Base-by-base conservation (phyloP, 2,113 vertebrate species). In the Anarrhichthys ocellatus region DNA sequence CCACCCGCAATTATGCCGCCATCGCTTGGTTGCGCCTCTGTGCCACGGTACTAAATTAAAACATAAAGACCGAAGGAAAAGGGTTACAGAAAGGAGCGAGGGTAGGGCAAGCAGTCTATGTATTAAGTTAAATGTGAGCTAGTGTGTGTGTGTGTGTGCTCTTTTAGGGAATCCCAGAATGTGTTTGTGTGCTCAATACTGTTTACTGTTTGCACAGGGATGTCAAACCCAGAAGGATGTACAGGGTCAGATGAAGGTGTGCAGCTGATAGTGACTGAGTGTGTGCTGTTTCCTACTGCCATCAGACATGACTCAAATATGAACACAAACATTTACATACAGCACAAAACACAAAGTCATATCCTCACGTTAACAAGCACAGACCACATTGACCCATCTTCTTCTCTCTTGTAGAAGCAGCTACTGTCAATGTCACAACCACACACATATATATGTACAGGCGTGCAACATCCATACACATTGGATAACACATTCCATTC, bases 1-100 rank as follows among this genome's bases (percentile, higher is more conserved):
- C 76, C 66, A 50, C 40, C 75, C 56, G 54, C 87, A 81, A 90
- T 89, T 84, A 86, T 80, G 70, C 66, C 58, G 65, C 62, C 6
- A 8, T 40, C 14, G 24, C 82, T 84, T 84, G 40, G 80, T 86
- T 71, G 52, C 4, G 11, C 81, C 76, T 80, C 71, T 54, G 73
- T 6, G 74, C 61, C 42, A 11, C 24, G 42, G 65, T 46, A 20
- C 75, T 70, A 81, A 86, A 90, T 89, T 68, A 82, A 85, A 82
- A 69, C 34, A 76, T 77, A 64, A 84, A 73, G 54, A 80, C 32
- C 27, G 9, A 44, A 58, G 76, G 46, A 46, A n/a, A 67, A 61
- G 22, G 56, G 77, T 52, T 67, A 22, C 68, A 52, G 40, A 6
- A 18, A 27, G 38, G 56, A 56, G 64, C 0, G 1, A 71, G 61